Base-by-base conservation (phyloP, 30 jellyfish, hydroid and myxozoan genomes). In the Turritopsis dohrnii region DNA sequence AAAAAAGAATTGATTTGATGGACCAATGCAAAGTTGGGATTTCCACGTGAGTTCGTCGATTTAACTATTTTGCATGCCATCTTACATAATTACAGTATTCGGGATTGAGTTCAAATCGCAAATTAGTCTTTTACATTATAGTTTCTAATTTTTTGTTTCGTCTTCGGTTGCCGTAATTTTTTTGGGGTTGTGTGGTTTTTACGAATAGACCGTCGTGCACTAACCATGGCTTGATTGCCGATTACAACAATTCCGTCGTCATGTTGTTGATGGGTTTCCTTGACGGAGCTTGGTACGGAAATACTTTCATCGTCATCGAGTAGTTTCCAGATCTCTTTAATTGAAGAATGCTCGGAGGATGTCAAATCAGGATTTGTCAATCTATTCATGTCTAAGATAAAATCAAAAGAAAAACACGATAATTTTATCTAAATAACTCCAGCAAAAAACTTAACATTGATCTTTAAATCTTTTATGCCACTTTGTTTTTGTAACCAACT, bases 311-410 rank as follows among this genome's bases (percentile, higher is more conserved):
- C 87, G 22, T 53, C 24, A 5, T 80, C 87, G 20, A 80, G 87
- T 53, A 80, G 79, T 80, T 80, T 80, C 87, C 87, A 80, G 52
- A 80, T 80, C 84, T 80, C 87, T 80, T 26, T 80, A 1, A 80
- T 23, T 21, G 87, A 80, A 0, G 87, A 80, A 65, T 80, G 54
- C 24, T 71, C 77, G 27, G 87, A 80, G 24, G 87, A 80, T 21
- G 87, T 26, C 60, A 41, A 41, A 13, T 41, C 60, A 5, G 60
- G 60, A 41, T 13, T 41, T 41, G 13, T 41, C 13, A 41, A 41
- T 41, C 13, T 41, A 41, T 41, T 41, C 60, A 13, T 5, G 13
- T 41, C 60, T 41, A 13, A 41, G n/a, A 41, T 41, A 41, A 41
- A 41, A 41, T 41, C 13, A 13, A n/a, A n/a, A n/a, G n/a, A n/a